Percentiles rank a stretch among this genome's conserved stretches.
Conservation (phyloP, 2,888 invertebrate species). For the Dynastes hyllus region DNA sequence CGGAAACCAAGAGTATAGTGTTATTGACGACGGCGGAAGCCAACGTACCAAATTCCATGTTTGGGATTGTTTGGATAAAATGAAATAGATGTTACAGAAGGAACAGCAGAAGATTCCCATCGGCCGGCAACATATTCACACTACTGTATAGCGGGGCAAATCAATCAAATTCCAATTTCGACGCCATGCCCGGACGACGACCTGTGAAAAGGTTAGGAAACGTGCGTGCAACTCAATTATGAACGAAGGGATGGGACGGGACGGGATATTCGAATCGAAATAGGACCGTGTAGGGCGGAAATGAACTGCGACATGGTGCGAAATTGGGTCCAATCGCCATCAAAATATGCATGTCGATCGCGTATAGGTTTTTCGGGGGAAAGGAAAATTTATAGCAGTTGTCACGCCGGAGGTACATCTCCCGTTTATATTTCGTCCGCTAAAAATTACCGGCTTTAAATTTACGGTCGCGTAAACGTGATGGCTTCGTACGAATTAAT, state of each 20-base stretch:
- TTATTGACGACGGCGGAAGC: too few relatives aligned
- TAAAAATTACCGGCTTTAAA: constrained; percentile 1
- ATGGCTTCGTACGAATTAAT: neutral
- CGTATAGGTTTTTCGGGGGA: neutral
- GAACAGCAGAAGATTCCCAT: too few relatives aligned
- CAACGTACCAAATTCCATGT: too few relatives aligned
- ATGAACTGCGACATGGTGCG: neutral
- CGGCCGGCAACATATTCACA: too few relatives aligned
- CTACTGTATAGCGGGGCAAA: neutral
- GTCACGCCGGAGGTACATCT: too few relatives aligned
- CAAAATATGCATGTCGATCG: neutral
- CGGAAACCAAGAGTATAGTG: too few relatives aligned
- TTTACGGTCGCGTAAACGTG: neutral
- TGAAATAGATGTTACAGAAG: too few relatives aligned
- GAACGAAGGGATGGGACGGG: neutral
- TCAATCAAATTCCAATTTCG: neutral
- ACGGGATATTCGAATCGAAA: neutral
- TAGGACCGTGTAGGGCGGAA: neutral
- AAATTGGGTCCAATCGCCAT: neutral
- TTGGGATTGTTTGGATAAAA: too few relatives aligned
- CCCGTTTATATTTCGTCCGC: neutral
- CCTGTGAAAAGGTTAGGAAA: neutral
- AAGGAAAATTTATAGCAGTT: too few relatives aligned
- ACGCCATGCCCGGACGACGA: neutral
- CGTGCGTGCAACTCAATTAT: neutral